Conservation (phyloP, 2,113 vertebrate genomes). For the Megaceryle maxima region DNA sequence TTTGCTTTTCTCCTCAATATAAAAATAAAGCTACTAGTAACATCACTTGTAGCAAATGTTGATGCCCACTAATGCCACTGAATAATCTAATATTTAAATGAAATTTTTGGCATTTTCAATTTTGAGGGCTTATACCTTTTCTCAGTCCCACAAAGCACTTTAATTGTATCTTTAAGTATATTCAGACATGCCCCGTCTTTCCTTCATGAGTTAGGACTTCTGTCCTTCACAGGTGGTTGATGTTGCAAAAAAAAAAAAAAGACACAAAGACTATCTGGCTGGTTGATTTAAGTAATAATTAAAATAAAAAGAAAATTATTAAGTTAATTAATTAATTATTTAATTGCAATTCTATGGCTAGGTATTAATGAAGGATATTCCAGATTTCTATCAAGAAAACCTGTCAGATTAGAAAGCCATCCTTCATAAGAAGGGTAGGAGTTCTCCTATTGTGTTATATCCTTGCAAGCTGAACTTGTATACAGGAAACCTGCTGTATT, state of each 20-base stretch:
- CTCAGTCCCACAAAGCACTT: slow-evolving; percentile 5
- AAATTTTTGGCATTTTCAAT: slow-evolving; percentile 32
- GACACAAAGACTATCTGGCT: neutral
- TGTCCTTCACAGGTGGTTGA: neutral
- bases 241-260: neutral
- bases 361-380: neutral
- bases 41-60: neutral
- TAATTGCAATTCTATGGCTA: neutral
- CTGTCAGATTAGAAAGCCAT: neutral
- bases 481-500: neutral
- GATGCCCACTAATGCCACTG: neutral
- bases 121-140: neutral
- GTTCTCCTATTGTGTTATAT: neutral
- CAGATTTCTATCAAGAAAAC: neutral
- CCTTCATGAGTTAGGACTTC: slow-evolving; percentile 12
- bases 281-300: slow-evolving; percentile 16
- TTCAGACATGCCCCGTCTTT: slow-evolving; percentile 40
- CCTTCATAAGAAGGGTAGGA: neutral
- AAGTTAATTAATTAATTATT: neutral
- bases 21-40: neutral
- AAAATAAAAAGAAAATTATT: neutral
- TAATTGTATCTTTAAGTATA: slow-evolving; percentile 31
- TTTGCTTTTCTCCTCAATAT: neutral
- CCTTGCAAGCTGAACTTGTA: neutral
- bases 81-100: slow-evolving; percentile 56